Evolutionary conservation across 1,140 invertebrate species (phyloP).

Genomic region (Bombus pyrosoma): DNA sequence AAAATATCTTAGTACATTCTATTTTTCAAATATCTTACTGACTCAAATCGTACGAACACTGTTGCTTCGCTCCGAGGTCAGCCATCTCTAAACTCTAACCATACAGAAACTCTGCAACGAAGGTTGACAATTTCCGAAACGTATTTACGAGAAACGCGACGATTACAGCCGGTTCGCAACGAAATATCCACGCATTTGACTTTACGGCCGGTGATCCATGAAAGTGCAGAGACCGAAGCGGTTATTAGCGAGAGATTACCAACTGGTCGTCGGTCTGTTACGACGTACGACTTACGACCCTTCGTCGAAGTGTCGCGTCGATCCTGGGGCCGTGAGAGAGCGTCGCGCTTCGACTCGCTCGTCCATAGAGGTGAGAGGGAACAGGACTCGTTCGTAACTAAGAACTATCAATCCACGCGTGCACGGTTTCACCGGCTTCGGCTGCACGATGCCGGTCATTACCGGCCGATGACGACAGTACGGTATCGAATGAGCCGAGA

Average conservation of each 20-base stretch:
- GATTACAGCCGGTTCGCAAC: too few relatives aligned
- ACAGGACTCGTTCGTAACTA: conserved; percentile 18
- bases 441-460: conserved; percentile 37
- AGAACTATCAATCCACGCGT: conserved; percentile 30
- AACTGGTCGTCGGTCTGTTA: conserved; percentile 11
- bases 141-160: not conserved
- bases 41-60: not conserved
- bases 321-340: conserved; percentile 23
- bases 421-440: not conserved
- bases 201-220: not conserved
- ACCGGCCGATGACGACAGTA: conserved; percentile 39
- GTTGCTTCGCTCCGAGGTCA: not conserved
- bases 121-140: conserved; percentile 3
- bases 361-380: not conserved
- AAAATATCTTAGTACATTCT: too few relatives aligned
- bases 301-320: conserved; percentile 21
- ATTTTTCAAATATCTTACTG: not conserved
- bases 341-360: not conserved
- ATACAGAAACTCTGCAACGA: not conserved
- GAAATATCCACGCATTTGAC: not conserved
- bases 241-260: conserved; percentile 28
- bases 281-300: conserved; percentile 19
- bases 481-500: conserved; percentile 19
- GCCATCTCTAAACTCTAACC: not conserved
- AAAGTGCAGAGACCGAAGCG: conserved; percentile 20